Evolutionary conservation across 2,113 vertebrate species (phyloP).

Genomic region (Ginglymostoma cirratum): DNA sequence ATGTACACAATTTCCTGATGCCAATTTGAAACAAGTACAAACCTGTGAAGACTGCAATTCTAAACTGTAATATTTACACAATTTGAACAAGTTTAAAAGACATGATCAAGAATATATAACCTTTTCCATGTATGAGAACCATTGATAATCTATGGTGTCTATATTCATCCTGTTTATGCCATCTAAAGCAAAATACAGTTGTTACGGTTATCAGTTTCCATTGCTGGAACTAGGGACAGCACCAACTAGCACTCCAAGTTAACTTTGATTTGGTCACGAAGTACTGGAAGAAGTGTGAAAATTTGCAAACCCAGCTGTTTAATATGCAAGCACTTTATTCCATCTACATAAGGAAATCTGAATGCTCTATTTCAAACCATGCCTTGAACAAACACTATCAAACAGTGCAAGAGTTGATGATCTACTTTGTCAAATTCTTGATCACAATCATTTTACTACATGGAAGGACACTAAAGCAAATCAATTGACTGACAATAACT

Average conservation of each 20-base stretch:
- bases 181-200: neutral
- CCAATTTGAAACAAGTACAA: neutral
- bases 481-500: neutral
- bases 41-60: neutral
- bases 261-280: too few species aligned
- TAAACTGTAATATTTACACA: neutral
- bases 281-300: neutral
- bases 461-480: neutral
- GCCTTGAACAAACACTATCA: neutral
- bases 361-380: neutral
- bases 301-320: neutral
- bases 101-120: neutral
- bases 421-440: neutral
- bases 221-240: neutral
- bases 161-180: neutral
- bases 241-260: neutral
- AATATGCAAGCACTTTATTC: neutral
- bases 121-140: neutral
- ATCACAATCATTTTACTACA: neutral
- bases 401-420: neutral
- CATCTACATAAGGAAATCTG: neutral
- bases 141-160: neutral
- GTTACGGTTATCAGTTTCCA: neutral
- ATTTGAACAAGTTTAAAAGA: neutral
- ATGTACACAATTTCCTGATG: neutral